Percentiles rank a stretch among this genome's conserved stretches.
Evolutionary conservation across 1,140 invertebrate genomes (phyloP).

Genomic region (Drosophila pseudoananassae): DNA sequence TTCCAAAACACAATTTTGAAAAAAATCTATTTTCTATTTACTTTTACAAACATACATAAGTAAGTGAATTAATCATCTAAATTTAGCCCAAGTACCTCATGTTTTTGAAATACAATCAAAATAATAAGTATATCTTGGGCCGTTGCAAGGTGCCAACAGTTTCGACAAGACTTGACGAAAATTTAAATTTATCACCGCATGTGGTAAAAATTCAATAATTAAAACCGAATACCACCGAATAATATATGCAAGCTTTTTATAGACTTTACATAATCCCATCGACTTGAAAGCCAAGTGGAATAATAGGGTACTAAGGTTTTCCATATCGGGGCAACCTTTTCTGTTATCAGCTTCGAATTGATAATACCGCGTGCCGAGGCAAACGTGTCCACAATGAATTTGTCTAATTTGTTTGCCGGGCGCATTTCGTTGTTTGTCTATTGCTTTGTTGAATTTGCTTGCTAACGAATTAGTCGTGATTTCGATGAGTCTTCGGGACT

Average conservation of each 20-base stretch:
- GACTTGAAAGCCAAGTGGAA: not conserved
- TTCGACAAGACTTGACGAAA: not conserved
- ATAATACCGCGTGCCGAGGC: slow-evolving; percentile 22
- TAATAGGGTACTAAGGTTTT: slow-evolving; percentile 13
- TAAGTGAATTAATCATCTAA: not conserved
- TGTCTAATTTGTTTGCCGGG: slow-evolving; percentile 64
- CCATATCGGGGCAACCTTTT: not conserved
- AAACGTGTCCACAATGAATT: slow-evolving; percentile 25
- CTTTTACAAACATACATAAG: not conserved
- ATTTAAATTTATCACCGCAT: not conserved
- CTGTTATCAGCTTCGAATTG: slow-evolving; percentile 49
- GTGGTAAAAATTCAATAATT: not conserved
- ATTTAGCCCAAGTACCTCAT: not conserved
- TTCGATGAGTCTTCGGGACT: slow-evolving; percentile 34
- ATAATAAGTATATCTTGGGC: not conserved
- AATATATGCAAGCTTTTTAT: slow-evolving; percentile 1
- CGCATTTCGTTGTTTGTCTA: slow-evolving; percentile 63
- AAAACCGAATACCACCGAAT: not conserved
- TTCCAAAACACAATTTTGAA: too few relatives aligned
- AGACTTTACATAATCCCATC: not conserved
- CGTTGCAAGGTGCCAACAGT: not conserved
- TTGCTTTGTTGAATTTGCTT: slow-evolving; percentile 67
- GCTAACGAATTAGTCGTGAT: slow-evolving; percentile 76
- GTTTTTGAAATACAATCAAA: not conserved
- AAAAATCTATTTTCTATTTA: not conserved